Evolutionary conservation across 2,797 vertebrate species (phyloP), one percentile per base, ranked within the genome.

Genomic region (Neostethus bicornis): DNA sequence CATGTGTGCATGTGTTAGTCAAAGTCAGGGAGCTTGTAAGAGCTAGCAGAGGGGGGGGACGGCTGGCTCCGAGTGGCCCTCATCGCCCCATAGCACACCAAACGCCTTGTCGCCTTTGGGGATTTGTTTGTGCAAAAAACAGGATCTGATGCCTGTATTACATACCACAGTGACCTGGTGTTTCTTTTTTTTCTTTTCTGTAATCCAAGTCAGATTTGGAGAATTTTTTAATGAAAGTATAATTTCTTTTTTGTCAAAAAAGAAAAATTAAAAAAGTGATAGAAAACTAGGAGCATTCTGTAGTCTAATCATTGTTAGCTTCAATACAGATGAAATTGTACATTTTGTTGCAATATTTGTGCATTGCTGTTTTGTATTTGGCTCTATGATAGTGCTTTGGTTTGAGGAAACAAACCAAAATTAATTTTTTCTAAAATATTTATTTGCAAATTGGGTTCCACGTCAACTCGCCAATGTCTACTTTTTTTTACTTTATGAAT

Each of bases 21-120:
- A 83, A 75, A 78, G 79, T 84, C 66, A 75, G 70, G 60, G 78
- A 61, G 69, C 68, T 75, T 14, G 52, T 71, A 64, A 66, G 68
- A 47, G 67, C 51, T 41, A 26, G 57, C 31, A 31, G 14, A 32
- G 17, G 64, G 50, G 24, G 32, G 17, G 64, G 50, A n/a, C 46
- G 51, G 41, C 29, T 14, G 55, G 51, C 51, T 79, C 64, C 39
- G 72, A 69, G 81, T 75, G 78, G 80, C 71, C 66, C 57, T 74
- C 53, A 24, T 56, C 23, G 37, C 61, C 51, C 41, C 51, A 11
- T 69, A 63, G 67, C 65, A 84, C 77, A 79, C 86, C 75, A 75
- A 82, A 87, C 50, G 48, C 52, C 67, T 70, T 9, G 39, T 75
- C 5, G 62, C 80, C 67, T 83, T 47, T 51, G 28, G 75, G 71